Evolutionary conservation across 2,888 invertebrate species (phyloP).

Genomic region (Plemyria rubiginata): DNA sequence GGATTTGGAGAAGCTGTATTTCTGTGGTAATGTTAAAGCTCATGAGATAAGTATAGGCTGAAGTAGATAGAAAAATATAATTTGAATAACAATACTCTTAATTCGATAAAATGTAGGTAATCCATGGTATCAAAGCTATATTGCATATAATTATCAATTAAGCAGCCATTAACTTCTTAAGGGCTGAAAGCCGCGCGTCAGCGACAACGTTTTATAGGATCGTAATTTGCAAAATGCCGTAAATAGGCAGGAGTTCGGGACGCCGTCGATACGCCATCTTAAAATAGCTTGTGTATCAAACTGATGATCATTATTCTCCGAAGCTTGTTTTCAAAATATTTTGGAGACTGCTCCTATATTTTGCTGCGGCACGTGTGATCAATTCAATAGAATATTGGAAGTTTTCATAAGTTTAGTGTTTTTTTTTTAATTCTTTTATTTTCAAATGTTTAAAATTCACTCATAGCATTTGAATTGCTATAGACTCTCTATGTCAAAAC

Average conservation of each 20-base stretch:
- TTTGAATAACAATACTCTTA: conserved; percentile 9
- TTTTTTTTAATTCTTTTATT: background rate
- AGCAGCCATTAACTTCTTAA: conserved; percentile 62
- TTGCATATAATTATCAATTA: conserved; percentile 62
- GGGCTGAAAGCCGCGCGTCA: conserved; percentile 60
- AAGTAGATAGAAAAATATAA: conserved; percentile 3
- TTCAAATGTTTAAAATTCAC: background rate
- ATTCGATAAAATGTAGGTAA: conserved; percentile 38
- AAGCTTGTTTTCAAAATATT: conserved; percentile 25
- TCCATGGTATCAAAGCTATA: conserved; percentile 47
- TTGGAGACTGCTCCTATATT: background rate
- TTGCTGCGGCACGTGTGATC: conserved; percentile 5
- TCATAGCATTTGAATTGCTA: background rate
- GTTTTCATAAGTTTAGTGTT: background rate
- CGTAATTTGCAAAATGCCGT: conserved; percentile 70
- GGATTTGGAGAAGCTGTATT: conserved; percentile 22
- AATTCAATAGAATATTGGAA: background rate
- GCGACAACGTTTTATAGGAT: conserved; percentile 66
- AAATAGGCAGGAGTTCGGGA: conserved; percentile 62
- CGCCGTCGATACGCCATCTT: conserved; percentile 60
- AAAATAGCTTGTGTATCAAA: conserved; percentile 65
- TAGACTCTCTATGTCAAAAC: background rate
- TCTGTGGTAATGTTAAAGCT: conserved; percentile 13
- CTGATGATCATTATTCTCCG: conserved; percentile 55
- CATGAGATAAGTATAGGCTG: conserved; percentile 12